phyloP scores from a whole-genome alignment of 2,888 invertebrate genomes.

The Ochropleura leucogaster region DNA sequence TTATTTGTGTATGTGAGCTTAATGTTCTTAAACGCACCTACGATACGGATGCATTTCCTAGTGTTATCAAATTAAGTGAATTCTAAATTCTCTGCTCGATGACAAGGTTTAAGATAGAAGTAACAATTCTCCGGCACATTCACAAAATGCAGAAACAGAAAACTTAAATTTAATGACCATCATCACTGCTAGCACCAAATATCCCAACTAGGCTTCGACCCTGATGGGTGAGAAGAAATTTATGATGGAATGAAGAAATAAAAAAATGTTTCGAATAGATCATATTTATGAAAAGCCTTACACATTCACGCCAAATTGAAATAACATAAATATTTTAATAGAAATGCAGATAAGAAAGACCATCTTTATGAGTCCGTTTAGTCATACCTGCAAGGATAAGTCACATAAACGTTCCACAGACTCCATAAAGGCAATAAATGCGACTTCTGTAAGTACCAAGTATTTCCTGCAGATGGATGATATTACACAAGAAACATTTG shows the following conservation, averaged over 20 bases:
- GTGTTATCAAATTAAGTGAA: no score
- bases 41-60: no score
- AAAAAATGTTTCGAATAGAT: background rate
- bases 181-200: background rate
- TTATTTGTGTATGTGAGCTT: background rate
- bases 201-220: no score
- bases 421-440: slow-evolving; percentile 48
- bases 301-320: background rate
- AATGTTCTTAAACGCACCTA: no score
- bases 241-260: background rate
- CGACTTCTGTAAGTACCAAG: slow-evolving; percentile 28
- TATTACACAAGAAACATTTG: slow-evolving; percentile 16
- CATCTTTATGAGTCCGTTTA: background rate
- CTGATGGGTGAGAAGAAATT: background rate
- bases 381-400: slow-evolving; percentile 16
- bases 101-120: background rate
- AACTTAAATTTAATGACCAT: background rate
- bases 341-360: background rate
- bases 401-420: slow-evolving; percentile 23
- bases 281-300: background rate
- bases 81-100: no score
- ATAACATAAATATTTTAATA: background rate
- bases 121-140: background rate
- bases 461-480: slow-evolving; percentile 30
- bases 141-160: background rate